Base-by-base conservation (phyloP, 2,797 vertebrate species). In the Esox masquinongy region DNA sequence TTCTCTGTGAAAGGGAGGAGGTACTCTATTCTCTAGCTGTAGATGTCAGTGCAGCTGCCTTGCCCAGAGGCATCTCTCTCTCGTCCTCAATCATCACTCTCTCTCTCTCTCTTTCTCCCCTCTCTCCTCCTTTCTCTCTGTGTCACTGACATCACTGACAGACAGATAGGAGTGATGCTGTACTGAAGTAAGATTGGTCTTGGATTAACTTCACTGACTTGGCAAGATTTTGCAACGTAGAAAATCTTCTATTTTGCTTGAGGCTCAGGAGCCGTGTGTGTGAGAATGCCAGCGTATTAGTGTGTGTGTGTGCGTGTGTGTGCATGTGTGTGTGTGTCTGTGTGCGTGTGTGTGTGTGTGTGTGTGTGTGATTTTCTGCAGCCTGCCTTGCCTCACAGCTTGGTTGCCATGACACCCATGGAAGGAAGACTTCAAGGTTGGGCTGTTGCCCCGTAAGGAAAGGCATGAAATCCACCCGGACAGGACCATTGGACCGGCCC, bases 381-480 rank as follows among this genome's bases (percentile, higher is more conserved):
- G 53, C 3, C n/a, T 59, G 53, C 19, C 19, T 22, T 59, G 53
- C 53, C 7, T 59, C n/a, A 59, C n/a, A 22, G n/a, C 9, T 59
- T 59, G 53, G 53, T 59, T 59, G 53, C 9, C 53, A 59, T 59
- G 53, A 59, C 53, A 59, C 53, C 51, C 53, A 59, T 1, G n/a
- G 53, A 59, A 59, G 7, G 53, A 24, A 59, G 53, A 59, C 53
- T 59, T 9, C 1, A 11, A 59, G n/a, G 19, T n/a, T 8, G 1
- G 7, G 17, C 56, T 59, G 56, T 11, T 59, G 43, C 43, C 43
- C 43, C 43, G 3, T 66, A 73, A 26, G 22, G 66, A 77, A 80
- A 84, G 77, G 74, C 80, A 81, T 87, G 84, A 83, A 76, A 90
- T 80, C 56, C 61, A 64, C 72, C 71, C 78, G 77, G 81, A 83